Base-by-base conservation (phyloP, 2,888 invertebrate genomes). In the Ectropis crepuscularia region DNA sequence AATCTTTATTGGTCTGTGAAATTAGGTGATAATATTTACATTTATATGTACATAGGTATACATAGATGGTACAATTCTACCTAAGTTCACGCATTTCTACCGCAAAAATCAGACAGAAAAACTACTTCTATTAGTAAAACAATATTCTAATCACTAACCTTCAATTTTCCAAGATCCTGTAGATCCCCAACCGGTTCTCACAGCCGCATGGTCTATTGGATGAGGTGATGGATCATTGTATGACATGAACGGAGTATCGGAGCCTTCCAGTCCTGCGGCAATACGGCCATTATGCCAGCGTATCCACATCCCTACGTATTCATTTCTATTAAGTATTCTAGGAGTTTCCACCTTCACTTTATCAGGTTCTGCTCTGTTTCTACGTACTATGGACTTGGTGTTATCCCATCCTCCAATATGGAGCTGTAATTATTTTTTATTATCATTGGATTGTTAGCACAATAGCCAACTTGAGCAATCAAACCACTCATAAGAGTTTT, bases 331-430 rank as follows among this genome's bases (percentile, higher is more conserved):
- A 67, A 96, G 84, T 70, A 96, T 94, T 55, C 90, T 93, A 0
- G 95, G 95, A 0, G 96, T 96, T 9, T 93, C 90, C 6, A 85
- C 89, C 74, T 94, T 93, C 6, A 91, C 93, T 41, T 93, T 94
- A 61, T 95, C 95, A 0, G 96, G 95, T 85, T 95, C 93, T 69
- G 93, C 85, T 75, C 94, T 92, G 83, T 96, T 95, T 77, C 94
- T 94, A 50, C 96, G 94, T 73, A 96, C 95, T 1, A 95, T 95
- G 0, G 95, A 95, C 85, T 95, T 96, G 59, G 92, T 88, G 79
- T 96, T 96, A 9, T 93, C 92, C 96, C 96, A 97, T 10, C 96
- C 96, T 11, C 97, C 97, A 74, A 97, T 90, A 86, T 96, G 96
- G 45, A 97, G 86, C 94, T 93, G 71, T 41, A 63, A 72, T 41